Conservation (phyloP, 2,113 vertebrate species). For the Rhinogobius similis region DNA sequence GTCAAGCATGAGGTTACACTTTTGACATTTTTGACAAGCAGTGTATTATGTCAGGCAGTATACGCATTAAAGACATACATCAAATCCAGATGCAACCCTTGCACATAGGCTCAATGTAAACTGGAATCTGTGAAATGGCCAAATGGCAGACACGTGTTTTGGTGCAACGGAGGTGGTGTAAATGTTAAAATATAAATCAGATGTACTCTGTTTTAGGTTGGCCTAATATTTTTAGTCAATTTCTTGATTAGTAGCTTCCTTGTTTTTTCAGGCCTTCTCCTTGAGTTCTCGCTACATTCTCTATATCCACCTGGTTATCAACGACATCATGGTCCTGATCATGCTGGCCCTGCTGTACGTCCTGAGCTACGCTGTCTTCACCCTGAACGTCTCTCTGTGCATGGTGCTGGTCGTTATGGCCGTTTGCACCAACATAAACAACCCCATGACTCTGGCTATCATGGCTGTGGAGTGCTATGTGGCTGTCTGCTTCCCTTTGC, state of each 20-base stretch:
- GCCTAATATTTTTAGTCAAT: no score
- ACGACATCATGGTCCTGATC: conserved; percentile 47
- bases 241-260: background rate
- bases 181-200: no score
- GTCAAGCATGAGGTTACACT: background rate
- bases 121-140: no score
- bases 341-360: conserved; percentile 15
- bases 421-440: conserved; percentile 48
- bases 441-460: conserved; percentile 29
- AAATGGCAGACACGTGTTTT: no score
- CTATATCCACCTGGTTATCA: conserved; percentile 63
- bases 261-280: conserved; percentile 47
- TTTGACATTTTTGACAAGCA: no score
- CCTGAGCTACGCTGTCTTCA: conserved; percentile 37
- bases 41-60: no score
- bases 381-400: conserved; percentile 60
- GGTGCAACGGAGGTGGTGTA: no score
- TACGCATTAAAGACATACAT: no score
- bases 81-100: no score
- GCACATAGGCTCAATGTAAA: no score
- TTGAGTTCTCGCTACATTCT: conserved; percentile 72
- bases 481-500: conserved; percentile 59
- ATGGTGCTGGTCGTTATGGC: conserved; percentile 35
- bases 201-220: no score
- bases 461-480: conserved; percentile 68